Evolutionary conservation across 2,113 vertebrate genomes (phyloP), one percentile per base, ranked within the genome.

Genomic region (Pseudorasbora parva): DNA sequence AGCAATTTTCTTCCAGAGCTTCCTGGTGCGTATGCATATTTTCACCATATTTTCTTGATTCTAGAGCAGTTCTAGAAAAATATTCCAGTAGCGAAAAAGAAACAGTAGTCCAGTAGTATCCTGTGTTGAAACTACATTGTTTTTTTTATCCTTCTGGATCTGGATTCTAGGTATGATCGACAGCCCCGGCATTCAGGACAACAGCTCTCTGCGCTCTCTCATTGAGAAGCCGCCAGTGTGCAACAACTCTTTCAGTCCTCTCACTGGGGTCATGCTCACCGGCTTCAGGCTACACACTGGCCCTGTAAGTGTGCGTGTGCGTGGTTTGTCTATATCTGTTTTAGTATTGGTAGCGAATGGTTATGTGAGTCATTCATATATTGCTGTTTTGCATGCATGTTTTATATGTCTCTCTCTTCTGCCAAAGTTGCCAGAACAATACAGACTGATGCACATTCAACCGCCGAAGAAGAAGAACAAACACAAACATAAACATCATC

Each of bases 401-500:
- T 75, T 27, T 76, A n/a, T 69, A n/a, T 33, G 37, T 60, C 60
- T 71, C 66, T 33, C 19, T 71, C 2, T 66, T 72, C 85, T 85
- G 3, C 83, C 41, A 72, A 89, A 99, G 97, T 93, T 99, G 45
- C 98, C 98, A 0, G 97, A 99, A 90, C 97, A 98, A 89, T 98
- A 97, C 90, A 96, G 98, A 86, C 92, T 98, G 84, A 98, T 99
- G 97, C 98, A 99, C 82, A 98, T 98, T 91, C 97, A 99, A 91
- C 97, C 98, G 0, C 98, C 97, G 78, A 98, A 98, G 93, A 99
- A 99, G 92, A 99, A 99, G 90, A 98, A 95, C 82, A 99, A 98
- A 89, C 96, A 98, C 90, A 98, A 98, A 66, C 97, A 99, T 91
- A 97, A 97, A 87, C 97, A 98, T 90, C 97, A 96, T 89, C 95